phyloP scores from a whole-genome alignment of 2,888 invertebrate genomes.

The Macrosiphum euphorbiae region DNA sequence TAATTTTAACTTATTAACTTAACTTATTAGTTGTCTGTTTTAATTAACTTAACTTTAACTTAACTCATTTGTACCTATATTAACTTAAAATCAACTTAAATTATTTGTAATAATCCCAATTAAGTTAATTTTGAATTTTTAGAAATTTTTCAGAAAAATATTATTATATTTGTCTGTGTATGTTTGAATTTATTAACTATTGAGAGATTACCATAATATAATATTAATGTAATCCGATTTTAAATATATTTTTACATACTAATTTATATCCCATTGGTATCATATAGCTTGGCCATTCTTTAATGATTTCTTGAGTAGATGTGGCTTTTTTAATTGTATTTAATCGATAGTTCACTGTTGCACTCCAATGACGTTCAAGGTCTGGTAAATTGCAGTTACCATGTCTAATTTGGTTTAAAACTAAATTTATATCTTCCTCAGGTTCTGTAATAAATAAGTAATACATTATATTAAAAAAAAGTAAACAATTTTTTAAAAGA shows the following conservation, averaged over 20 bases:
- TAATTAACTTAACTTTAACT: too few relatives aligned
- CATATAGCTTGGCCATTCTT: slow-evolving; percentile 21
- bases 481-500: background rate
- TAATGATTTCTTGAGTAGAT: background rate
- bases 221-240: background rate
- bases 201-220: background rate
- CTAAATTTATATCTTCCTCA: background rate
- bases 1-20: too few relatives aligned
- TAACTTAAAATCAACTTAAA: too few relatives aligned
- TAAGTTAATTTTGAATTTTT: too few relatives aligned
- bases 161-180: background rate
- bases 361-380: background rate
- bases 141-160: too few relatives aligned
- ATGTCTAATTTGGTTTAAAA: slow-evolving; percentile 14
- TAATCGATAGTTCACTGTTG: slow-evolving; percentile 1
- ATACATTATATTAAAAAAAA: background rate
- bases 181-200: slow-evolving; percentile 2
- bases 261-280: slow-evolving; percentile 24
- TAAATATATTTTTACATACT: slow-evolving; percentile 2
- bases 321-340: background rate
- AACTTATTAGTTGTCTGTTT: too few relatives aligned
- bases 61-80: too few relatives aligned
- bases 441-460: slow-evolving; percentile 12
- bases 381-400: background rate
- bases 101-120: too few relatives aligned